A percentile compares a stretch with the other conserved stretches of the same genome.
phyloP scores from a whole-genome alignment of 2,113 vertebrate species.

The Dasyurus viverrinus region DNA sequence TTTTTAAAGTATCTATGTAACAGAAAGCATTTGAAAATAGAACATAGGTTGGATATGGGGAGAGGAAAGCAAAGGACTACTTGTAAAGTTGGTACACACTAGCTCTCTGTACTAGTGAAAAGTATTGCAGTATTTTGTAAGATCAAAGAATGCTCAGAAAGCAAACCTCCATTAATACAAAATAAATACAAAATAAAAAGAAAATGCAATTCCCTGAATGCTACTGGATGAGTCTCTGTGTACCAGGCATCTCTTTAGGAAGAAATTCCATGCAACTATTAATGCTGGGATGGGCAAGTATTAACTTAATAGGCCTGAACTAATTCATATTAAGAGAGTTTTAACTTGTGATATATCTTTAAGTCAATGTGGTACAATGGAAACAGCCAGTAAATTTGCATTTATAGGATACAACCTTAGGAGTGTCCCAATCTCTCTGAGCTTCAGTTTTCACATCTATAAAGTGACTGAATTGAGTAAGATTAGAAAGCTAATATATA shows the following conservation, averaged over 20 bases:
- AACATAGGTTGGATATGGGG: conserved; percentile 21
- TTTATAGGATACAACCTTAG: neutral
- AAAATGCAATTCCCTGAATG: conserved; percentile 32
- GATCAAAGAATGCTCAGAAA: neutral
- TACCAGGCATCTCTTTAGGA: conserved; percentile 13
- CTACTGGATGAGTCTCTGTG: neutral
- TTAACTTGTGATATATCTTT: neutral
- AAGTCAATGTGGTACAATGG: neutral
- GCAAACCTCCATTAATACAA: neutral
- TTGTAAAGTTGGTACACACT: conserved; percentile 49
- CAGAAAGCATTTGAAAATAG: conserved; percentile 67
- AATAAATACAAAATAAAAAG: conserved; percentile 6
- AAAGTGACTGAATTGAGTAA: neutral
- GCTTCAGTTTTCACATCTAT: neutral
- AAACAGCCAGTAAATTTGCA: neutral
- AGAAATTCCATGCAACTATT: conserved; percentile 17
- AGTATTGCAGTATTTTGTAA: conserved; percentile 19
- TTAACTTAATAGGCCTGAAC: conserved; percentile 16
- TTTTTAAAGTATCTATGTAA: conserved; percentile 69
- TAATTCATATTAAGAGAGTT: conserved; percentile 33
- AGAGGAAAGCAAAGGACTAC: conserved; percentile 22
- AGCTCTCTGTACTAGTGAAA: conserved; percentile 40
- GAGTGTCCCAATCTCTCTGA: neutral
- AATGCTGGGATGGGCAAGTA: conserved; percentile 1
- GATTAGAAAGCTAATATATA: neutral